Base-by-base conservation (phyloP, 1,140 invertebrate species). In the Idris sp. region DNA sequence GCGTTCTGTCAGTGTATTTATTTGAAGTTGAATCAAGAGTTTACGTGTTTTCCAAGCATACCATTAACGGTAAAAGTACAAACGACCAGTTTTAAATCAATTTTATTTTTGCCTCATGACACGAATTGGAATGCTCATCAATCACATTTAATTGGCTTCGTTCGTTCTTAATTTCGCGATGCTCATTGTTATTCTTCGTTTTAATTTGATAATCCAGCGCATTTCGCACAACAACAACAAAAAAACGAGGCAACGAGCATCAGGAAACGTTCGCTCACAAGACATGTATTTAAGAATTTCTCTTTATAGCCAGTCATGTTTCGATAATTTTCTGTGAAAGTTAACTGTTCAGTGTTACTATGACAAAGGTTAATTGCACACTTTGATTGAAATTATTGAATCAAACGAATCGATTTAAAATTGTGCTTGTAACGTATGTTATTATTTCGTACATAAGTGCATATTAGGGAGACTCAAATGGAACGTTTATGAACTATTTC, bases 361-460 rank as follows among this genome's bases (percentile, higher is more conserved):
- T 25, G 40, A 65, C 40, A 38, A 38, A 38, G 49, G 61, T 65
- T 65, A 65, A 65, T 65, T 54, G 22, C 41, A 46, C 28, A 28
- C 28, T 10, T 48, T 14, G 43, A 56, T 48, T 18, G 41, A 33
- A 48, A 56, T 56, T 56, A 67, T 67, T 33, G 35, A 56, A 56
- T 67, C 41, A 49, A 48, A 48, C 35, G 28, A 46, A 54, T 54
- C 30, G 53, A 43, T 58, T 51, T 33, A 18, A 51, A 59, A 46
- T 40, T 35, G 38, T 18, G 46, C 30, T 19, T 30, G 28, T 43
- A 53, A 53, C 16, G 8, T 48, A 14, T 59, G 46, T 59, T 44
- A 69, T 59, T 69, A 59, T 59, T 44, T 44, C 54, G 11, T 44
- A 31, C 38, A 22, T 36, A 59, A 51, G 53, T 59, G 64, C 46